Base-by-base conservation (phyloP, 2,797 vertebrate genomes). In the Tokudaia muenninki region DNA sequence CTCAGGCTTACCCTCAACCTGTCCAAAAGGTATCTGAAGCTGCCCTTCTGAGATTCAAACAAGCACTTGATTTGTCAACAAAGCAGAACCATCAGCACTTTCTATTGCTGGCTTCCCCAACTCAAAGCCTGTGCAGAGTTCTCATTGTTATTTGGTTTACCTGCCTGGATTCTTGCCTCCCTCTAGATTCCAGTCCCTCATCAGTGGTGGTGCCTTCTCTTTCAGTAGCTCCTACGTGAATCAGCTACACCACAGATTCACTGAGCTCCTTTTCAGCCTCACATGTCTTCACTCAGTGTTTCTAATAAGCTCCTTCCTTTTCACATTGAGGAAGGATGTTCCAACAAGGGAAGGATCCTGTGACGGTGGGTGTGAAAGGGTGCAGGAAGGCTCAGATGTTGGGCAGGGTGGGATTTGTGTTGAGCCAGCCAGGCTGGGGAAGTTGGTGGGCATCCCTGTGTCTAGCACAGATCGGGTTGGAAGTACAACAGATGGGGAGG, bases 191-290 rank as follows among this genome's bases (percentile, higher is more conserved):
- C 19, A 50, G 41, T 31, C 63, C 75, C 74, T 72, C 37, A 14
- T 55, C 0, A 5, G n/a, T n/a, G 17, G 31, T 14, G 63, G 29
- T 14, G 29, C 24, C 17, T 55, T 22, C 19, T 31, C 41, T 0
- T 22, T 47, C 78, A 31, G 11, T 29, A 34, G 55, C 14, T 41
- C 37, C 50, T 10, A 0, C 37, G 55, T 10, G 0, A 0, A 2
- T 41, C 63, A 8, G 6, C 0, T 14, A 50, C 47, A 4, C 37
- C 1, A 0, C 16, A 10, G 31, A 44, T 9, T 82, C 72, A 65
- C 11, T 61, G 52, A 57, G 5, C 10, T n/a, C 8, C 13, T 21
- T 11, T 22, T 44, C 37, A 14, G 14, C 11, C 21, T 41, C 11
- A 22, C 8, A 19, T 10, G 8, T 75, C 55, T 47, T 87, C 50